Base-by-base conservation (phyloP, 2,888 invertebrate genomes). In the Elmis aenea region DNA sequence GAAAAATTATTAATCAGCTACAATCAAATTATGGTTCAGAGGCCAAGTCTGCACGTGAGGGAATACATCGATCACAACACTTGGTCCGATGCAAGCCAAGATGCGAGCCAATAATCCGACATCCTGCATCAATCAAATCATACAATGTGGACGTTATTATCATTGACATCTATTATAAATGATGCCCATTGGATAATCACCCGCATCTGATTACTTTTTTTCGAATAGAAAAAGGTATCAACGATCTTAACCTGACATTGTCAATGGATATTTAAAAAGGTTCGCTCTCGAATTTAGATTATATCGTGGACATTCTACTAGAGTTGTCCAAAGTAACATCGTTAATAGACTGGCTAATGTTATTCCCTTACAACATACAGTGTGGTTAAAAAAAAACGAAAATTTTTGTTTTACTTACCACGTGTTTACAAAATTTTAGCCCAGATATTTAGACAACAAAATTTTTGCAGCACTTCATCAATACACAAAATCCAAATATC, bases 81-180 rank as follows among this genome's bases (percentile, higher is more conserved):
- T 30, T 21, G 18, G 16, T 26, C 26, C 36, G 36, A 34, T 24
- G 36, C 23, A 42, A 30, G 20, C 33, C 9, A 29, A 29, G 31
- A 38, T 38, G 40, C 23, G 30, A 41, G 36, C 41, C 33, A 13
- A 41, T 35, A 41, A 39, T 43, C 32, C 25, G 29, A 50, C 47
- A 55, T 48, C 46, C 45, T 38, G 40, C 55, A 59, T 62, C 59
- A 60, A 61, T 62, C 62, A 62, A 47, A 34, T 43, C 37, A 53
- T 51, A 62, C 61, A 62, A 62, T 62, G 55, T 58, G 51, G 52
- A 58, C 59, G 58, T 59, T 62, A 62, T 62, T 62, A 58, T 55
- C 54, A 61, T 58, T 62, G 62, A 62, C 62, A 55, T 51, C 51
- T 57, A 54, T 62, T 60, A 62, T 62, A 61, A 62, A 62, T 61